Evolutionary conservation across 2,888 invertebrate genomes (phyloP), one percentile per base, ranked within the genome.

Genomic region (Drosophila conformis): DNA sequence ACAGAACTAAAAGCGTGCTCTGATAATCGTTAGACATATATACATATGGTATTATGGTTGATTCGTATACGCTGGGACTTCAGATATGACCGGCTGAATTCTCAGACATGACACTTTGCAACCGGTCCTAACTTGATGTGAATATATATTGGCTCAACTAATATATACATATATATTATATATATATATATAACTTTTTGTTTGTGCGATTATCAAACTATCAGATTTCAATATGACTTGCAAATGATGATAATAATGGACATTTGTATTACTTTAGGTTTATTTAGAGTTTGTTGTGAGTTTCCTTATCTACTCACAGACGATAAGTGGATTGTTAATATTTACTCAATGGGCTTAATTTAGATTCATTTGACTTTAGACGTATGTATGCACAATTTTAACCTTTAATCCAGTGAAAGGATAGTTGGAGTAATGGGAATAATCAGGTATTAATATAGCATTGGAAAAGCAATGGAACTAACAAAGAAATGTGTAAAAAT

Each of bases 101-200:
- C 31, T 36, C 46, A 73, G 68, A 61, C 56, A 60, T 53, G 40
- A 52, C 35, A 58, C 74, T 73, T 73, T 10, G 65, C 3, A 56
- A 11, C 1, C 29, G 25, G 60, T 15, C 60, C 27, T 27, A 15
- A 51, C 29, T 54, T 11, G 5, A 3, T 10, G 3, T 18, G 18
- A n/a, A n/a, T 8, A 25, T 18, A 27, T 48, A 15, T 25, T 48
- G 48, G 2, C 25, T 27, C 27, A 7, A 15, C 13, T 48, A 48
- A 5, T 15, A 25, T 18, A 48, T 25, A 8, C 3, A n/a, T 36
- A 36, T 2, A 36, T 5, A 18, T 38, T 5, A 18, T 38, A 29
- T 7, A 29, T 8, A 38, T 18, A 18, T 18, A 40, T 40, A 18
- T 8, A 31, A 2, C 8, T 31, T 10, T 8, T 18, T 38, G 38